These are phyloP conservation scores for Lithobates pipiens DNA, from an alignment of 2,797 vertebrate genomes.

Conservation along the genomic window DNA sequence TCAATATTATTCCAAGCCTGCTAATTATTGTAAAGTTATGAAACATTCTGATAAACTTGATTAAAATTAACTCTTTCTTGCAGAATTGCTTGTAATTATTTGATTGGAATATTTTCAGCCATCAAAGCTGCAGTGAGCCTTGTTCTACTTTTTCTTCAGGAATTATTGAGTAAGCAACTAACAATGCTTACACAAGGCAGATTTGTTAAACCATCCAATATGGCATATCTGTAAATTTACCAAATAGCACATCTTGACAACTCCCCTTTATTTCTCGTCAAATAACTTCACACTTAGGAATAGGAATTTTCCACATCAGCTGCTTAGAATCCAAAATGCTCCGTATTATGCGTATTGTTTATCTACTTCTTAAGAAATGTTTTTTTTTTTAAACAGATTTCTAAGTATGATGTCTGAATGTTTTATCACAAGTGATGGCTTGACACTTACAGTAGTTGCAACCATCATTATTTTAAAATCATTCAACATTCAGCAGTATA, in stretches of 20 bases:
- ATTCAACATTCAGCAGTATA: no score
- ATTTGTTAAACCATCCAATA: conserved; percentile 1
- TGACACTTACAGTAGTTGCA: neutral
- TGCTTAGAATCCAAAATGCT: neutral
- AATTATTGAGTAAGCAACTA: conserved; percentile 26
- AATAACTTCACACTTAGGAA: neutral
- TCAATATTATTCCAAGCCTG: no score
- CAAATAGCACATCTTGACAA: conserved; percentile 15
- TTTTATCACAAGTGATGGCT: neutral
- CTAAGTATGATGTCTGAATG: neutral
- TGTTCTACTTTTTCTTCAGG: neutral
- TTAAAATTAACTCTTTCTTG: no score
- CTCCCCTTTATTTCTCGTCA: neutral
- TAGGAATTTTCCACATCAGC: neutral
- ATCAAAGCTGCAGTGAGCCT: neutral
- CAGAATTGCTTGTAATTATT: no score
- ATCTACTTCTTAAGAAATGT: neutral
- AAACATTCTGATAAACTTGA: no score
- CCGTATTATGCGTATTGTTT: neutral
- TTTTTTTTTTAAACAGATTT: neutral
- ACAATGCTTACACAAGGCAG: conserved; percentile 7
- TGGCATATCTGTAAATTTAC: neutral
- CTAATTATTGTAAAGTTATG: no score
- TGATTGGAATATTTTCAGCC: neutral
- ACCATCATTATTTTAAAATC: neutral